Base-by-base conservation (phyloP, 2,888 invertebrate genomes). In the Thalpophila matura region DNA sequence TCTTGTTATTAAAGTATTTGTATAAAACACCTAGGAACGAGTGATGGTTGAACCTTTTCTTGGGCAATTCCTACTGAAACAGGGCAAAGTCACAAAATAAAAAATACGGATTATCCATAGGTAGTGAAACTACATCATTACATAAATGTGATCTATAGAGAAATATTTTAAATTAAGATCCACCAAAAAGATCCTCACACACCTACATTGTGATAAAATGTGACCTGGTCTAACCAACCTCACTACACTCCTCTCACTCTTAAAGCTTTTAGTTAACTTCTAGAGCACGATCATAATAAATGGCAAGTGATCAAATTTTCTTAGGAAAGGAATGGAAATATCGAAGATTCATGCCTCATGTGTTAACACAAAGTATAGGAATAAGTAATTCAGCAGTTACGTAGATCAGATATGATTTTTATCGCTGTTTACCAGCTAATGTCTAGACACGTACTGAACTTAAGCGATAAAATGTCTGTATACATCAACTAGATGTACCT, bases 221-320 rank as follows among this genome's bases (percentile, higher is more conserved):
- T 14, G 1, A n/a, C 14, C n/a, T 6, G n/a, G 6, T 4, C n/a
- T 33, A 31, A 31, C n/a, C 31, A 2, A 14, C 14, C 14, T 33
- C 14, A 2, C 14, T 33, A 6, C 14, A 62, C 53, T 43, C n/a
- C 16, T 4, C 14, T 53, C 20, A 43, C 14, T 35, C 24, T n/a
- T 12, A 42, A 27, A 61, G 35, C 62, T 4, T 42, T 42, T 22
- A 33, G 42, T 43, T 43, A 62, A 37, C 29, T 53, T 45, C 42
- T 57, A 43, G 45, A 50, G 27, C 66, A 58, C 58, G 50, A 20
- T 24, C 50, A 14, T 50, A 26, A 58, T 45, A 58, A 65, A 65
- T 46, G 50, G 22, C 22, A 18, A 33, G 38, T 43, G 35, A 57
- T 58, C 37, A 16, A 29, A 27, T 46, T 35, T 16, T 4, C 45